phyloP scores from a whole-genome alignment of 2,113 vertebrate genomes.

The Polyodon spathula region DNA sequence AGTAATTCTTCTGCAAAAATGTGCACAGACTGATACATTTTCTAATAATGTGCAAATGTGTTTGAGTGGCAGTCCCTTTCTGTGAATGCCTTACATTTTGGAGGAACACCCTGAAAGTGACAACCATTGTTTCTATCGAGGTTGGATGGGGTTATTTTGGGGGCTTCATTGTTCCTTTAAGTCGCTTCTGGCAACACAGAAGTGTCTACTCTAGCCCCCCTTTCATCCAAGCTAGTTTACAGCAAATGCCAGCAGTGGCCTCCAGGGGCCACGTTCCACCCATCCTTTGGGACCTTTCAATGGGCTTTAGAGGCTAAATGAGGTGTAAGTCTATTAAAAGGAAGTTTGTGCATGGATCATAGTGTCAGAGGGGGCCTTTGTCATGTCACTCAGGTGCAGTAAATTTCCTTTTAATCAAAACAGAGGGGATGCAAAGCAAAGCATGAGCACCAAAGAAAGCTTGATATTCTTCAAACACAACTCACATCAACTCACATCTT shows the following conservation, averaged over 20 bases:
- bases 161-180: conserved; percentile 50
- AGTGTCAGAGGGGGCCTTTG: conserved; percentile 58
- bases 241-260: conserved; percentile 46
- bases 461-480: conserved; percentile 26
- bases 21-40: not conserved
- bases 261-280: conserved; percentile 40
- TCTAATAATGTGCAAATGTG: conserved; percentile 1
- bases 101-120: conserved; percentile 35
- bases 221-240: conserved; percentile 62
- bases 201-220: conserved; percentile 64
- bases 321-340: conserved; percentile 81
- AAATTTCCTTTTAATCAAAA: conserved; percentile 57
- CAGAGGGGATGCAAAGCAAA: conserved; percentile 22
- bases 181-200: conserved; percentile 65
- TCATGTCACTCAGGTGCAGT: conserved; percentile 66
- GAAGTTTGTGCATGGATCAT: conserved; percentile 63
- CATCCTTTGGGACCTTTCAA: conserved; percentile 67
- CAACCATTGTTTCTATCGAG: conserved; percentile 52
- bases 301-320: conserved; percentile 74
- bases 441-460: conserved; percentile 31
- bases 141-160: conserved; percentile 56
- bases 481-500: conserved; percentile 41
- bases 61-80: conserved; percentile 10
- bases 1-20: not conserved
- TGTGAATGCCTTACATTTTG: conserved; percentile 21